Conservation (phyloP, 2,113 vertebrate genomes). For the Pituophis catenifer region DNA sequence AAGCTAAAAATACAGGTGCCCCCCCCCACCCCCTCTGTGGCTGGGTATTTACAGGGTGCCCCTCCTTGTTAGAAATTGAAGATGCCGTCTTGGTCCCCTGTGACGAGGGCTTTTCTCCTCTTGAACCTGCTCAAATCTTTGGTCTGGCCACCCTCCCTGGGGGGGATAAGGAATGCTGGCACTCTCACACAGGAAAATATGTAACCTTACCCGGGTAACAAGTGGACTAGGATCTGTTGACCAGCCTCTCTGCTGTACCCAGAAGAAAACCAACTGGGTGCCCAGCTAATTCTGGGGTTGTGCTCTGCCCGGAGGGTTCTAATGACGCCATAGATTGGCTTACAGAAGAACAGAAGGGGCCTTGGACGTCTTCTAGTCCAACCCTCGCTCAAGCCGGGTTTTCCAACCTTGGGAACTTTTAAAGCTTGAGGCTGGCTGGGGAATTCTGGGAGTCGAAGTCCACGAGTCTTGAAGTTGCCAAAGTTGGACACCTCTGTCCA, state of each 20-base stretch:
- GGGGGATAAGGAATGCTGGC: background rate
- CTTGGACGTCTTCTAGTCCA: background rate
- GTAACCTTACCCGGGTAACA: background rate
- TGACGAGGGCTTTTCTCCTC: background rate
- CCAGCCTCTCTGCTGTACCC: constrained; percentile 33
- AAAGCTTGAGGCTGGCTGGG: background rate
- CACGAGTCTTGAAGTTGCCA: background rate
- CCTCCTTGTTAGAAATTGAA: background rate
- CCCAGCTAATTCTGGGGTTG: constrained; percentile 13
- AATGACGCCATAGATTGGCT: constrained; percentile 24
- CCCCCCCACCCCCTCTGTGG: accelerated
- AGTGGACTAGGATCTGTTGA: background rate
- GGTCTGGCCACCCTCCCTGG: background rate
- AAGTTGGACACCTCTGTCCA: background rate
- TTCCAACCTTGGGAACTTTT: background rate
- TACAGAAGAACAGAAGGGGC: background rate
- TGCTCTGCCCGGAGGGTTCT: constrained; percentile 29
- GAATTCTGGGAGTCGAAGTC: background rate
- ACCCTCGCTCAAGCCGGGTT: too few species aligned
- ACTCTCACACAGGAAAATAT: background rate
- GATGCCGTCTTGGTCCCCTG: background rate
- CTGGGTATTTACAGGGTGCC: background rate
- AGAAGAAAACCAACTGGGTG: constrained; percentile 47
- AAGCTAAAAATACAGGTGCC: background rate
- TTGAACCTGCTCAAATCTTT: background rate